Evolutionary conservation across 2,797 vertebrate species (phyloP).

Genomic region (Oreonectes daqikongensis): DNA sequence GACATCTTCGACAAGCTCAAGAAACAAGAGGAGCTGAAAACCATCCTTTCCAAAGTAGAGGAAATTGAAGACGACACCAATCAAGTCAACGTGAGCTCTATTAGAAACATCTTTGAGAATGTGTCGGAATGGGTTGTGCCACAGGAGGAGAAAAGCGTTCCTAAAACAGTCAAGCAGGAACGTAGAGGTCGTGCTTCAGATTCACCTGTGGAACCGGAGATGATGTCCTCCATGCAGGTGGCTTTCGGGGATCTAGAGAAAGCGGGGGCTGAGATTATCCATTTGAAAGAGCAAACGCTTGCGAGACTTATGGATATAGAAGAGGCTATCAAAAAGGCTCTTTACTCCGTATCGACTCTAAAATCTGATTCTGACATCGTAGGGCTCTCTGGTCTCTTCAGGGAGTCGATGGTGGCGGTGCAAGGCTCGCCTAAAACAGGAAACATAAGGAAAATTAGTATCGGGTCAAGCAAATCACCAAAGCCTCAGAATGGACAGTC

Average conservation of each 20-base stretch:
- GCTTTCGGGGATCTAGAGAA: slow-evolving; percentile 90
- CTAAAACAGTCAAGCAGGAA: slow-evolving; percentile 55
- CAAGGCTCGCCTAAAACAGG: slow-evolving; percentile 68
- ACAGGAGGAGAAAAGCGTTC: slow-evolving; percentile 61
- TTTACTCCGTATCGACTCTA: slow-evolving; percentile 89
- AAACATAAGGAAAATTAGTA: slow-evolving; percentile 80
- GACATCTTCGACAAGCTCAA: slow-evolving; percentile 85
- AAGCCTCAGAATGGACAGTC: slow-evolving; percentile 54
- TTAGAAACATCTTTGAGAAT: slow-evolving; percentile 84
- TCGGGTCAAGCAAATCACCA: slow-evolving; percentile 78
- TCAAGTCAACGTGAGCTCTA: slow-evolving; percentile 79
- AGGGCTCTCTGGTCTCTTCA: slow-evolving; percentile 84
- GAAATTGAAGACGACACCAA: slow-evolving; percentile 85
- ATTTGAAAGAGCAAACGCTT: slow-evolving; percentile 91
- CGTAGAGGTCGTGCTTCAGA: slow-evolving; percentile 58
- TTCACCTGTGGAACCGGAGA: slow-evolving; percentile 64
- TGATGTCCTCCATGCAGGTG: slow-evolving; percentile 78
- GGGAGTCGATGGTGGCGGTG: slow-evolving; percentile 80
- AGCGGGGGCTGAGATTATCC: slow-evolving; percentile 88
- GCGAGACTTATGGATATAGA: slow-evolving; percentile 89
- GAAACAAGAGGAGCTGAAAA: slow-evolving; percentile 85
- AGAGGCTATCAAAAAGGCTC: slow-evolving; percentile 89
- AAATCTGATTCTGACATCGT: slow-evolving; percentile 87
- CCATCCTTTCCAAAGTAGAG: slow-evolving; percentile 83
- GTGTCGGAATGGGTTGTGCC: slow-evolving; percentile 80